phyloP scores from a whole-genome alignment of 2,113 vertebrate species.

The Pachycephala philippinensis region DNA sequence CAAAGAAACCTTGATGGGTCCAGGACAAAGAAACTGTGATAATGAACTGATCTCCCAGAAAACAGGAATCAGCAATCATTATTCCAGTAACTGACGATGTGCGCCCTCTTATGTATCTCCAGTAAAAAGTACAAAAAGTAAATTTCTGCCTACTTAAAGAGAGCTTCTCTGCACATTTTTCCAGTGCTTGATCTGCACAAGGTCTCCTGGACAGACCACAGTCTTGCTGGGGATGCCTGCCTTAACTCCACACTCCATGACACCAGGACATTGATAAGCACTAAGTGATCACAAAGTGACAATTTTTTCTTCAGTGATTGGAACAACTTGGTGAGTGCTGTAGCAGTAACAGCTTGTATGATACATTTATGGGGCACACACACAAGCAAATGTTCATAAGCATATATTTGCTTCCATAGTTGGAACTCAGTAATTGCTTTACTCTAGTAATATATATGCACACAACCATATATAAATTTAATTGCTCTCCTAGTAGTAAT shows the following conservation, averaged over 20 bases:
- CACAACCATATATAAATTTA: not conserved
- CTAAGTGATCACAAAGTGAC: not conserved
- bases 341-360: not conserved
- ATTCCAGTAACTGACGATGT: not conserved
- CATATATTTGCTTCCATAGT: not conserved
- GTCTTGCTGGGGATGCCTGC: not conserved
- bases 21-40: not conserved
- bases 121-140: not conserved
- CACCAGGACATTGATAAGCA: not conserved
- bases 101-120: rapidly evolving
- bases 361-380: not conserved
- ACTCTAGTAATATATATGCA: not conserved
- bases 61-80: not conserved
- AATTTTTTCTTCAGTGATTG: not conserved
- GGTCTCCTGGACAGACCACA: not conserved
- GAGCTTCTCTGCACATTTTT: not conserved
- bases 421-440: not conserved
- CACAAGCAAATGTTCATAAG: not conserved
- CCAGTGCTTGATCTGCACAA: not conserved
- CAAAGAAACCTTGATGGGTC: not conserved
- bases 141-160: not conserved
- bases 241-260: not conserved
- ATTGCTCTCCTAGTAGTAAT: not conserved
- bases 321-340: not conserved
- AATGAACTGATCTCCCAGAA: not conserved